Percentiles rank a stretch among this genome's conserved stretches.
phyloP scores from a whole-genome alignment of 2,113 vertebrate species.

The Cynopterus brachyotis region DNA sequence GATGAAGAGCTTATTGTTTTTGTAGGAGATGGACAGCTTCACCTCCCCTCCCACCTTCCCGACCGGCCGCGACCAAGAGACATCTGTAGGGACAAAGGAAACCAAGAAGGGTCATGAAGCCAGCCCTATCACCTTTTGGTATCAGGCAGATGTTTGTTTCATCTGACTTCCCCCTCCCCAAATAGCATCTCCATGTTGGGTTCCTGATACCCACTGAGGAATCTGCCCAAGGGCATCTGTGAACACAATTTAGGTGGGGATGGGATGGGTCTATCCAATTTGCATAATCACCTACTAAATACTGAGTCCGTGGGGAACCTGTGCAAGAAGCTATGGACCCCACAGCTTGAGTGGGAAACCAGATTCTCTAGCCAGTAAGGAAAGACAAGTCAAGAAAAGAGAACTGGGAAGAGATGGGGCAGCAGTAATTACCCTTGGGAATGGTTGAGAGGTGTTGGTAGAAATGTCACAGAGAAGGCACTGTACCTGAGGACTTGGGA shows the following conservation, averaged over 20 bases:
- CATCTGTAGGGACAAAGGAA: slow-evolving; percentile 81
- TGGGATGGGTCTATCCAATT: background rate
- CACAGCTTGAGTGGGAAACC: background rate
- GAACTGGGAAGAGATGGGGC: background rate
- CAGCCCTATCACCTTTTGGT: background rate
- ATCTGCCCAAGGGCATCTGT: background rate
- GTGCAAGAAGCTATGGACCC: background rate
- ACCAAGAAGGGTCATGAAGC: background rate
- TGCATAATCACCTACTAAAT: background rate
- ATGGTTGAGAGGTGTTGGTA: background rate
- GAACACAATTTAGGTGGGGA: background rate
- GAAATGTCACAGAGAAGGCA: background rate
- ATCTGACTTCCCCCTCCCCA: background rate
- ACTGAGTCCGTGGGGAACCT: background rate
- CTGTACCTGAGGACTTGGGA: slow-evolving; percentile 88
- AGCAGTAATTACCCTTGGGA: background rate
- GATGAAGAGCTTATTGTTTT: slow-evolving; percentile 96
- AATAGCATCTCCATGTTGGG: background rate
- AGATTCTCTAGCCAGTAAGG: background rate
- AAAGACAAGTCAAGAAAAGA: background rate
- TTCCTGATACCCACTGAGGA: background rate
- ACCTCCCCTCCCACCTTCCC: slow-evolving; percentile 93
- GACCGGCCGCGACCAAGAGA: slow-evolving; percentile 87
- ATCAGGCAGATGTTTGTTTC: background rate
- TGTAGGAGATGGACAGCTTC: slow-evolving; percentile 96